phyloP scores from a whole-genome alignment of 2,888 invertebrate species.

The Andrena dorsata region DNA sequence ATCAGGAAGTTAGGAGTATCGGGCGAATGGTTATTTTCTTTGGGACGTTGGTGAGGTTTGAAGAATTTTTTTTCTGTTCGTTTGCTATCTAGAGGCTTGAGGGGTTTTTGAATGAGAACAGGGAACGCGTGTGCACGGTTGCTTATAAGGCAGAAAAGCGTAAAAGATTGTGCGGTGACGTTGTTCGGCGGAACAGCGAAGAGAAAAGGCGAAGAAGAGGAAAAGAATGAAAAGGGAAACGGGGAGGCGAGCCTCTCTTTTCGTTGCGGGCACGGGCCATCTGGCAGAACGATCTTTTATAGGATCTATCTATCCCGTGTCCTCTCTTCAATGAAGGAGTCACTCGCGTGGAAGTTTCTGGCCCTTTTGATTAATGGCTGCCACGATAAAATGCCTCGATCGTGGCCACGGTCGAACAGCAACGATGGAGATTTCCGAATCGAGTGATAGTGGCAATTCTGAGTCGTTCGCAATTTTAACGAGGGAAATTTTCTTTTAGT shows the following conservation, averaged over 20 bases:
- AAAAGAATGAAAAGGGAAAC: slow-evolving; percentile 28
- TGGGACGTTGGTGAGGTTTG: neutral
- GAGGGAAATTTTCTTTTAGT: no score
- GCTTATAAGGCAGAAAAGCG: slow-evolving; percentile 20
- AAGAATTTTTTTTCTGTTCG: neutral
- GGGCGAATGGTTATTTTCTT: no score
- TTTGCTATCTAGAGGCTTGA: neutral
- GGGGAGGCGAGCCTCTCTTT: slow-evolving; percentile 49
- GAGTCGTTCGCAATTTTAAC: no score
- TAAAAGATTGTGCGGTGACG: slow-evolving; percentile 26
- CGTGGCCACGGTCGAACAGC: slow-evolving; percentile 32
- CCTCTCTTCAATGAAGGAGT: slow-evolving; percentile 58
- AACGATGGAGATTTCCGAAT: slow-evolving; percentile 20
- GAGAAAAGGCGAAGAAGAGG: slow-evolving; percentile 43
- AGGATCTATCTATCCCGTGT: slow-evolving; percentile 66
- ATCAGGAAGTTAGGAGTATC: no score
- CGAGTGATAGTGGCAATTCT: neutral
- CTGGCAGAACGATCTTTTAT: slow-evolving; percentile 72
- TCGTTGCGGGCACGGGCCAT: slow-evolving; percentile 71
- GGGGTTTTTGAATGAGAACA: slow-evolving; percentile 16
- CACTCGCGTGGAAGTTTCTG: slow-evolving; percentile 66
- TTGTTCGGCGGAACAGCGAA: slow-evolving; percentile 13
- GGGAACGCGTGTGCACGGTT: slow-evolving; percentile 3
- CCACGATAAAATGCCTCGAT: slow-evolving; percentile 60
- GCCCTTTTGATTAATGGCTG: slow-evolving; percentile 68